A percentile compares a stretch with the other conserved stretches of the same genome.
phyloP scores from a whole-genome alignment of 2,113 vertebrate species.

The Hypocryptadius cinnamomeus region DNA sequence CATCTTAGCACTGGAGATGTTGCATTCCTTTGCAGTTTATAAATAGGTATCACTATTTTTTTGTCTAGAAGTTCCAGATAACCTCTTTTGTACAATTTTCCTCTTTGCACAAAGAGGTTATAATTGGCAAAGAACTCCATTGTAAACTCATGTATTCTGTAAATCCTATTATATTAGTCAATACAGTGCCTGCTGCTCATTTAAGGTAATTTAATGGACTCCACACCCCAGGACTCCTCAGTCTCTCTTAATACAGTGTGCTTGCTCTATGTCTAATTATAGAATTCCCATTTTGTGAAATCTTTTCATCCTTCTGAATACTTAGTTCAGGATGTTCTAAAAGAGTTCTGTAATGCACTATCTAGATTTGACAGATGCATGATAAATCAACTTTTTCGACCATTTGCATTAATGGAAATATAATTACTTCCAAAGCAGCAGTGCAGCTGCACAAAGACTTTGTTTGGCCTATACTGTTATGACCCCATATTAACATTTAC shows the following conservation, averaged over 20 bases:
- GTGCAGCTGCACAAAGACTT: neutral
- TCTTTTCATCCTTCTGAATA: neutral
- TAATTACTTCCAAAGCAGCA: constrained; percentile 34
- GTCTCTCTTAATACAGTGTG: neutral
- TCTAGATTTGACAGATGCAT: constrained; percentile 9
- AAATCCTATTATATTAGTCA: neutral
- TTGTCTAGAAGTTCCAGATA: neutral
- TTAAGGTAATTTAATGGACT: neutral
- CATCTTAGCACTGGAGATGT: neutral
- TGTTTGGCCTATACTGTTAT: neutral
- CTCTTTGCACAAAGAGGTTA: neutral
- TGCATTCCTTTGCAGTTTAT: neutral
- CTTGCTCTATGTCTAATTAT: constrained; percentile 39
- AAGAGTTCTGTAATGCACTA: constrained; percentile 18
- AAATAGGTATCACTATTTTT: neutral
- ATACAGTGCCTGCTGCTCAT: neutral
- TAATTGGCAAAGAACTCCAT: neutral
- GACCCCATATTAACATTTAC: neutral
- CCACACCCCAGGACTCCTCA: neutral
- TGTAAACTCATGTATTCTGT: neutral
- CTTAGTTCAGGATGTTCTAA: neutral
- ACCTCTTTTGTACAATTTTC: neutral
- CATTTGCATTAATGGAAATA: constrained; percentile 43
- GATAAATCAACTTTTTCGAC: neutral
- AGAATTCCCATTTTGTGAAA: constrained; percentile 19